Evolutionary conservation across 2,113 vertebrate species (phyloP).

Genomic region (Ictidomys tridecemlineatus): DNA sequence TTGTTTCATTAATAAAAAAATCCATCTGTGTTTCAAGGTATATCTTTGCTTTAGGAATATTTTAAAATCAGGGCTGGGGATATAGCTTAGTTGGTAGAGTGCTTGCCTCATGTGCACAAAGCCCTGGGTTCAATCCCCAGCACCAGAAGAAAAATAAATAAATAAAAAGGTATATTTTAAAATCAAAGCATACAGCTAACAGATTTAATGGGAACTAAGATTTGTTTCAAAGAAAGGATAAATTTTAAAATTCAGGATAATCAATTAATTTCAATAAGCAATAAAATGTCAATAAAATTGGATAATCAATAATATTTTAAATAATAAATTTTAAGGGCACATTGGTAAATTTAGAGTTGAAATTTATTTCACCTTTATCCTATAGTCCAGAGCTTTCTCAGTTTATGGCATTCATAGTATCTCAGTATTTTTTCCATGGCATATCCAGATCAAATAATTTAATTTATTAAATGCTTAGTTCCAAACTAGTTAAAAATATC

Average conservation of each 20-base stretch:
- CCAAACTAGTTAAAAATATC: not conserved
- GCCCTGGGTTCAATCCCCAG: no score
- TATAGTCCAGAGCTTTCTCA: not conserved
- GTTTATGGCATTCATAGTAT: not conserved
- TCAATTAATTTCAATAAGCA: not conserved
- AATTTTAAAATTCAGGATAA: conserved; percentile 7
- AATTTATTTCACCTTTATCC: not conserved
- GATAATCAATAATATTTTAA: no score
- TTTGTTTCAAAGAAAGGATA: not conserved
- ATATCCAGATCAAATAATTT: not conserved
- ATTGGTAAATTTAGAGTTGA: not conserved
- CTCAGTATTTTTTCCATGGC: not conserved
- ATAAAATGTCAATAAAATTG: no score
- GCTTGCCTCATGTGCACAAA: no score
- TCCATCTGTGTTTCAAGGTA: not conserved
- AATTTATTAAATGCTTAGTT: conserved; percentile 12
- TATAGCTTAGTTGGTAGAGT: no score
- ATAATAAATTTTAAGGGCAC: not conserved
- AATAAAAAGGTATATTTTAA: conserved; percentile 12
- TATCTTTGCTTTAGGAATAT: conserved; percentile 8
- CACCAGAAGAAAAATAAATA: no score
- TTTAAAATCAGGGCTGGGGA: not conserved
- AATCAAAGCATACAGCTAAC: not conserved
- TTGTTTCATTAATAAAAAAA: conserved; percentile 31
- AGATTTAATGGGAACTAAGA: not conserved